These are phyloP conservation scores for Scaptomyza cyrtandrae DNA, from an alignment of 2,888 invertebrate genomes.

Conservation along the genomic window DNA sequence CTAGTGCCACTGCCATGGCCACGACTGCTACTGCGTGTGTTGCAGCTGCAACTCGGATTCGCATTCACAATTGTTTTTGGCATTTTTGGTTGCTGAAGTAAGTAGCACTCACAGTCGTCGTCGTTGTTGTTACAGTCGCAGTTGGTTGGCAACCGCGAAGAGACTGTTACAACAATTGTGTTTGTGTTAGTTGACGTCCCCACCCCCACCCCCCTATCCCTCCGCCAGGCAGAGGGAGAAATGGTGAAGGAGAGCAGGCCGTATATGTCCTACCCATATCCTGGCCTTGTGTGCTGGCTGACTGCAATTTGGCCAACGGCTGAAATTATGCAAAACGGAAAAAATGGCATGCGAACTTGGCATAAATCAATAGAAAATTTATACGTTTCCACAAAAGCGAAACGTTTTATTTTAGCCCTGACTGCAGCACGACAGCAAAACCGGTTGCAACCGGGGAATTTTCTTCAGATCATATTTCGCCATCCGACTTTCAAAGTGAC, in stretches of 20 bases:
- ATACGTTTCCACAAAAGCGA: slow-evolving; percentile 74
- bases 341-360: slow-evolving; percentile 81
- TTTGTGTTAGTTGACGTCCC: slow-evolving; percentile 55
- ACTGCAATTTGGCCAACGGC: slow-evolving; percentile 76
- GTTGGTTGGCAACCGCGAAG: slow-evolving; percentile 60
- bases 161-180: slow-evolving; percentile 72
- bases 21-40: slow-evolving; percentile 18
- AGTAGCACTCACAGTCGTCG: slow-evolving; percentile 23
- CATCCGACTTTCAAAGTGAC: slow-evolving; percentile 25
- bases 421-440: slow-evolving; percentile 36
- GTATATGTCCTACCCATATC: slow-evolving; percentile 38
- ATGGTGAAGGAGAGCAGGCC: background rate
- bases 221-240: background rate
- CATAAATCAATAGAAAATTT: slow-evolving; percentile 81
- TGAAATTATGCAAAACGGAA: slow-evolving; percentile 80
- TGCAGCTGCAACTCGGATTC: slow-evolving; percentile 37
- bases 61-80: slow-evolving; percentile 39
- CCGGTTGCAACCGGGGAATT: slow-evolving; percentile 17
- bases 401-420: slow-evolving; percentile 58
- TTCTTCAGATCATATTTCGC: slow-evolving; percentile 45
- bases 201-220: slow-evolving; percentile 11
- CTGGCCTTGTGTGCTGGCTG: slow-evolving; percentile 46
- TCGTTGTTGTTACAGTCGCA: slow-evolving; percentile 33
- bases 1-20: slow-evolving; percentile 29
- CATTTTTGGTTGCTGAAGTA: slow-evolving; percentile 26